These are phyloP conservation scores for Philypnodon macrostomus DNA, from an alignment of 2,797 vertebrate species.

Conservation along the genomic window DNA sequence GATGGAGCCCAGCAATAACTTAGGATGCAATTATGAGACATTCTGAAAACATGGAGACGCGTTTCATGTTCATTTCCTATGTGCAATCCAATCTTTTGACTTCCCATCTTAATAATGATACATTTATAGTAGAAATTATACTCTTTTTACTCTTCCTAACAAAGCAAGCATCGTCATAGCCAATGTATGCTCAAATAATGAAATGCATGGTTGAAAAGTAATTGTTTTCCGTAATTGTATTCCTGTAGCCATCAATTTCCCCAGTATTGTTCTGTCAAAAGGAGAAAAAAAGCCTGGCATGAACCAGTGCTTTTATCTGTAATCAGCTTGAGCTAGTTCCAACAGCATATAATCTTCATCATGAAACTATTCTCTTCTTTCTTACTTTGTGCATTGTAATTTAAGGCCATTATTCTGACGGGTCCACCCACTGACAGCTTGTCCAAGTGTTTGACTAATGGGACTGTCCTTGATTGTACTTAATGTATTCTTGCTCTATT, in stretches of 20 bases:
- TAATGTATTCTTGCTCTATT: conserved; percentile 3
- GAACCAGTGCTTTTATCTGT: conserved; percentile 21
- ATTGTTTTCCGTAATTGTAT: conserved; percentile 2
- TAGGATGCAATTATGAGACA: conserved; percentile 6
- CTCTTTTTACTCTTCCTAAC: background rate
- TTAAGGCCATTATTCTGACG: conserved; percentile 32
- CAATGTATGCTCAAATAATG: conserved; percentile 7
- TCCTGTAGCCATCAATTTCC: conserved; percentile 16
- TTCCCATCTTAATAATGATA: background rate
- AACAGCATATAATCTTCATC: conserved; percentile 21
- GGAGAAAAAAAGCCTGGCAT: conserved; percentile 22
- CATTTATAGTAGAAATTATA: conserved; percentile 7
- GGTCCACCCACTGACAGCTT: conserved; percentile 18
- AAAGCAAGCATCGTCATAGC: background rate
- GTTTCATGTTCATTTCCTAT: background rate
- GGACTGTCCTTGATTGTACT: conserved; percentile 1
- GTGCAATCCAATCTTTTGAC: conserved; percentile 14
- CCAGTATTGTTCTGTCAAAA: conserved; percentile 8
- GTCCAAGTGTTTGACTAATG: conserved; percentile 16
- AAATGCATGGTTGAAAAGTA: conserved; percentile 8
- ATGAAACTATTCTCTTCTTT: conserved; percentile 20
- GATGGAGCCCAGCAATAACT: conserved; percentile 7
- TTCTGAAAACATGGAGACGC: background rate
- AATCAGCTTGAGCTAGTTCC: background rate
- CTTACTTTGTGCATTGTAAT: conserved; percentile 25